Percentiles rank a stretch among this genome's conserved stretches.
Conservation (phyloP, 2,797 vertebrate genomes). For the Decapterus maruadsi region DNA sequence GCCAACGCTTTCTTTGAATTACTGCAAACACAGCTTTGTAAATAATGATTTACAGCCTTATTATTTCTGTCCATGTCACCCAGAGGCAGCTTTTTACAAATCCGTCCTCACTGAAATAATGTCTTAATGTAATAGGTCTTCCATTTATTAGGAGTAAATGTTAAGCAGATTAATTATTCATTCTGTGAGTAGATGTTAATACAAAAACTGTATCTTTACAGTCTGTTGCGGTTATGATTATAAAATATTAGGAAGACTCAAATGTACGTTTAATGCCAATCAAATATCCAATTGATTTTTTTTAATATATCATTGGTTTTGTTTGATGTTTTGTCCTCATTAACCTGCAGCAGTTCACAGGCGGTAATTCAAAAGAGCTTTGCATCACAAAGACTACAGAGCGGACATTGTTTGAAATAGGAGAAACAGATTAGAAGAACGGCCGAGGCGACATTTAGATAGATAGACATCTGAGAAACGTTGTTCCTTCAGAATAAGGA, state of each 20-base stretch:
- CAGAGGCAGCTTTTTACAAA: slow-evolving; percentile 13
- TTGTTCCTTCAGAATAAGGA: slow-evolving; percentile 50
- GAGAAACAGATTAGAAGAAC: slow-evolving; percentile 46
- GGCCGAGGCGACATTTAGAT: slow-evolving; percentile 46
- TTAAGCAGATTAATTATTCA: neutral
- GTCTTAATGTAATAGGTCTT: neutral
- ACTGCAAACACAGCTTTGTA: slow-evolving; percentile 33
- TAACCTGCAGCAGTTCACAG: slow-evolving; percentile 11
- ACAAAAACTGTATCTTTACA: neutral
- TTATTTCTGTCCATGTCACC: slow-evolving; percentile 4
- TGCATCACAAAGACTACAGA: slow-evolving; percentile 47
- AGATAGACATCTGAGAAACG: slow-evolving; percentile 45
- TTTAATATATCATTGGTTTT: neutral
- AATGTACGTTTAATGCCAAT: neutral
- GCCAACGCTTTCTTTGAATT: slow-evolving; percentile 14
- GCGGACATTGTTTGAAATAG: slow-evolving; percentile 17
- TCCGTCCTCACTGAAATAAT: neutral
- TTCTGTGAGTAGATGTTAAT: neutral
- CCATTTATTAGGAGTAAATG: neutral
- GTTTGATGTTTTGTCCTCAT: slow-evolving; percentile 24
- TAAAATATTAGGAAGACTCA: neutral
- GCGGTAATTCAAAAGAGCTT: slow-evolving; percentile 15
- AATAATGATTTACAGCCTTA: neutral
- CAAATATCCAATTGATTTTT: slow-evolving; percentile 9
- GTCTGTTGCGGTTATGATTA: neutral